Percentiles rank a stretch among this genome's conserved stretches.
phyloP scores from a whole-genome alignment of 2,113 vertebrate species.

The Pitta sordida region DNA sequence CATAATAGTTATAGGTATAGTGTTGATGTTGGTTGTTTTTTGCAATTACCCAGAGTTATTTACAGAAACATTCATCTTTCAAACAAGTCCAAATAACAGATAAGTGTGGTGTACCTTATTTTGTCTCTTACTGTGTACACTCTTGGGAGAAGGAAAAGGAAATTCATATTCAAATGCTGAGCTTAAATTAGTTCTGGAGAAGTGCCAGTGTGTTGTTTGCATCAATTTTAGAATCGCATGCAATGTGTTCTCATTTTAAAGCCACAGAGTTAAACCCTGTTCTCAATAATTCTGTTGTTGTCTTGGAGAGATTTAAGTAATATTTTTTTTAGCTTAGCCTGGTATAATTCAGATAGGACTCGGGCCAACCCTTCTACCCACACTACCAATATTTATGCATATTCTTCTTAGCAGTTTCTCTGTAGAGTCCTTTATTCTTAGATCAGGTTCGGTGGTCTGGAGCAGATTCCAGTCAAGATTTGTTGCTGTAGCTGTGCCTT shows the following conservation, averaged over 20 bases:
- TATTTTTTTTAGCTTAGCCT: slow-evolving; percentile 37
- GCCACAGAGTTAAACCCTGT: slow-evolving; percentile 4
- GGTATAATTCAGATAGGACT: slow-evolving; percentile 28
- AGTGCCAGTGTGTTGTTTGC: slow-evolving; percentile 19
- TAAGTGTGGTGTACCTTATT: slow-evolving; percentile 29
- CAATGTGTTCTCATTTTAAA: slow-evolving; percentile 56
- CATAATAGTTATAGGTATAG: not conserved
- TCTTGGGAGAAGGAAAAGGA: slow-evolving; percentile 41
- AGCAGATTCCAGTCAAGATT: not conserved
- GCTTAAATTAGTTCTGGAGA: slow-evolving; percentile 59
- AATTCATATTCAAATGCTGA: slow-evolving; percentile 56
- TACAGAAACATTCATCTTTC: not conserved
- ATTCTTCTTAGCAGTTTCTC: not conserved
- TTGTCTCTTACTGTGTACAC: not conserved
- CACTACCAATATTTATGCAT: not conserved
- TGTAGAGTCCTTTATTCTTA: not conserved
- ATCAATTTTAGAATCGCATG: slow-evolving; percentile 47
- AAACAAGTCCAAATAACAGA: not conserved
- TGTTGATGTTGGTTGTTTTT: not conserved
- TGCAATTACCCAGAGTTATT: slow-evolving; percentile 5
- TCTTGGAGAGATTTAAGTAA: not conserved
- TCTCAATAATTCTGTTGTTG: slow-evolving; percentile 19
- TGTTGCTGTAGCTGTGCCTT: not conserved
- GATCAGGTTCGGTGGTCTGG: not conserved
- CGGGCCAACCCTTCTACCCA: not conserved